These are phyloP conservation scores for Hypsibius dujardini DNA, from an alignment of 1,140 invertebrate genomes.

Conservation along the genomic window DNA sequence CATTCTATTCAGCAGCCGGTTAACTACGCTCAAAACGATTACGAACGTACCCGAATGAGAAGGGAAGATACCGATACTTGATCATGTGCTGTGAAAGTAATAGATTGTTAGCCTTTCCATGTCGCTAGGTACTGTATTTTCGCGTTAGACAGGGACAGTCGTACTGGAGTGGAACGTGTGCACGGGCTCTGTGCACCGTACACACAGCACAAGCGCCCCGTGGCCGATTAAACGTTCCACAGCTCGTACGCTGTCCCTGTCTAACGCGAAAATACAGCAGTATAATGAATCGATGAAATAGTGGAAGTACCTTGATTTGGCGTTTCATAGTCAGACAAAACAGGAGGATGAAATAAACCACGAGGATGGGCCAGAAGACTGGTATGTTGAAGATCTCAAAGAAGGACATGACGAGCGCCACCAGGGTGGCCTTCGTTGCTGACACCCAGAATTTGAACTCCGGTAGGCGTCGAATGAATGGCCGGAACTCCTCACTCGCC, in stretches of 20 bases:
- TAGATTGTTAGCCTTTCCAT: no score
- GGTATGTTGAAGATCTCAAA: slow-evolving; percentile 97
- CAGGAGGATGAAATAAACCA: slow-evolving; percentile 96
- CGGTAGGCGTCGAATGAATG: slow-evolving; percentile 88
- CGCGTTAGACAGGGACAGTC: no score
- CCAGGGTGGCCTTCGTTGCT: slow-evolving; percentile 77
- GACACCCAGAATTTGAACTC: slow-evolving; percentile 99
- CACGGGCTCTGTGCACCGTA: no score
- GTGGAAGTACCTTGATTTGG: slow-evolving; percentile 98
- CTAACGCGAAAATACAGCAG: no score
- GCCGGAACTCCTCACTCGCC: slow-evolving; percentile 89
- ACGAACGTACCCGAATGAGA: slow-evolving; percentile 87
- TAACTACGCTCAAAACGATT: no score
- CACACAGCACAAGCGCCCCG: no score
- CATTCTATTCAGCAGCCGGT: no score
- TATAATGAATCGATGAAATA: no score
- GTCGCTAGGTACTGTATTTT: no score
- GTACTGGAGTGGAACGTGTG: no score
- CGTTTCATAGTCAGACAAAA: slow-evolving; percentile 98
- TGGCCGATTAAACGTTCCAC: no score
- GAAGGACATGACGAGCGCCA: slow-evolving; percentile 79
- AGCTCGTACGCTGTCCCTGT: no score
- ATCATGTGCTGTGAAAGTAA: slow-evolving; percentile 83
- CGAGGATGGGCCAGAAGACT: slow-evolving; percentile 98
- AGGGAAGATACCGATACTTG: slow-evolving; percentile 93